Evolutionary conservation across 2,113 vertebrate species (phyloP).

Genomic region (Bubo scandiacus): DNA sequence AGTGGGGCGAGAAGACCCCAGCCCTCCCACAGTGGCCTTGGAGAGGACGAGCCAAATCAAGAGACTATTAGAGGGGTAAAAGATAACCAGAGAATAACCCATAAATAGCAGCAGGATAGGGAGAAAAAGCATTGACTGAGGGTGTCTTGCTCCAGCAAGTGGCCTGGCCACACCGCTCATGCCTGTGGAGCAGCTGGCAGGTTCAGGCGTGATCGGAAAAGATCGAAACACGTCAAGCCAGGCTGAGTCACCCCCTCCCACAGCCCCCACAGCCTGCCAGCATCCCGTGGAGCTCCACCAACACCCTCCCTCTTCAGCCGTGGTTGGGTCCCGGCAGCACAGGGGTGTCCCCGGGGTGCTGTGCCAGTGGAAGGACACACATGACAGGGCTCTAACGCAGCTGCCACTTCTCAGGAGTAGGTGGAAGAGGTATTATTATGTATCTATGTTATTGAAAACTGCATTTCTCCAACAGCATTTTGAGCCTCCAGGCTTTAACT

Average conservation of each 20-base stretch:
- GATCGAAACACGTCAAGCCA: rapidly evolving
- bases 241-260: background rate
- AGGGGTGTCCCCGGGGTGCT: background rate
- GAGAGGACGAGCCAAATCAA: background rate
- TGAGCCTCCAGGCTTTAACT: background rate
- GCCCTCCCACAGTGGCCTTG: background rate
- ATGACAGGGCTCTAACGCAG: rapidly evolving
- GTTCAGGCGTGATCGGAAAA: background rate
- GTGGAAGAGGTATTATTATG: background rate
- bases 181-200: rapidly evolving
- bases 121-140: background rate
- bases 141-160: background rate
- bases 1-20: background rate
- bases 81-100: background rate
- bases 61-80: rapidly evolving
- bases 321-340: background rate
- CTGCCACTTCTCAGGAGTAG: background rate
- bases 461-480: background rate
- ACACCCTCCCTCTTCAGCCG: background rate
- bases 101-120: background rate
- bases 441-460: background rate
- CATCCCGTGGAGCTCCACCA: background rate
- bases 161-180: background rate
- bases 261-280: background rate
- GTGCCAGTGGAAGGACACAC: rapidly evolving